A percentile compares a stretch with the other conserved stretches of the same genome.
phyloP scores from a whole-genome alignment of 2,797 vertebrate genomes.

The Choloepus didactylus region DNA sequence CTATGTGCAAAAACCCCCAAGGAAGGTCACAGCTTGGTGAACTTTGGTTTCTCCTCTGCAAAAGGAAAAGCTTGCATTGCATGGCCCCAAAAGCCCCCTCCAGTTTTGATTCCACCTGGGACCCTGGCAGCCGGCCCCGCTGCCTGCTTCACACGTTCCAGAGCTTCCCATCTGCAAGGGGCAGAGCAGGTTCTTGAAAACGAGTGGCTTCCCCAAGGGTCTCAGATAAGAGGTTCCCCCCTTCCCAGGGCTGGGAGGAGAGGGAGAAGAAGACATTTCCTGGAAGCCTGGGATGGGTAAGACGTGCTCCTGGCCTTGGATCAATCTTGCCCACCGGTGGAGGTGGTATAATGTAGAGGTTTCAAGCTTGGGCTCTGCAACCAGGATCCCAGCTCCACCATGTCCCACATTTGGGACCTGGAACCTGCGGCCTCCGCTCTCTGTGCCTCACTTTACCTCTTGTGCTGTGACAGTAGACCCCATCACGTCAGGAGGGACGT shows the following conservation, averaged over 20 bases:
- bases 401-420: not conserved
- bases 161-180: not conserved
- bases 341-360: fast-evolving
- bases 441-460: not conserved
- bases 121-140: not conserved
- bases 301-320: not conserved
- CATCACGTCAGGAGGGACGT: fast-evolving
- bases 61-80: not conserved
- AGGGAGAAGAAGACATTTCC: no score
- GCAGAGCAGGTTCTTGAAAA: not conserved
- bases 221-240: not conserved
- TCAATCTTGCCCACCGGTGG: no score
- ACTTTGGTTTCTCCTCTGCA: not conserved
- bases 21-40: no score
- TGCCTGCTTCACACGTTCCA: not conserved
- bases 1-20: fast-evolving
- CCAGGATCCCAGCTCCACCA: not conserved
- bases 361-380: not conserved
- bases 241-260: not conserved
- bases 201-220: not conserved
- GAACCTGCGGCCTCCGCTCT: not conserved
- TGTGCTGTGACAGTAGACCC: fast-evolving
- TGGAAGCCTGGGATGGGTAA: no score
- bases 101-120: not conserved
- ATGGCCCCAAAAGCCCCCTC: not conserved